These are phyloP conservation scores for Xanthia icteritia DNA, from an alignment of 2,888 invertebrate species.

Conservation along the genomic window DNA sequence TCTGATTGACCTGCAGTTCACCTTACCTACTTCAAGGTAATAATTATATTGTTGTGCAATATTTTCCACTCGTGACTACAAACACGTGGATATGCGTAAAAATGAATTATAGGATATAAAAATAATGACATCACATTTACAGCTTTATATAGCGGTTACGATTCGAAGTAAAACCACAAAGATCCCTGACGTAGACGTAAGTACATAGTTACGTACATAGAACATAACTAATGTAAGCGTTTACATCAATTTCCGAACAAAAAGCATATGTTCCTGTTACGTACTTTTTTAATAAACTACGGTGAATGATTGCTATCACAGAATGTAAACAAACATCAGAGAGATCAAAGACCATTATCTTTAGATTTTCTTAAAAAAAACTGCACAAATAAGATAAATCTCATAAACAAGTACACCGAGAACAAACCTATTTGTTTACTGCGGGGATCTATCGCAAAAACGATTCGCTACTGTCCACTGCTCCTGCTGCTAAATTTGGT, in stretches of 20 bases:
- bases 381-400: slow-evolving; percentile 1
- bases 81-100: not conserved
- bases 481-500: not conserved
- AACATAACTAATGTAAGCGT: no score
- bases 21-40: not conserved
- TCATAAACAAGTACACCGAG: slow-evolving; percentile 12
- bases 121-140: slow-evolving; percentile 8
- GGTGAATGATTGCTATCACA: slow-evolving; percentile 13
- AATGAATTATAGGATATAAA: not conserved
- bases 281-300: slow-evolving; percentile 14
- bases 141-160: not conserved
- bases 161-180: slow-evolving; percentile 39
- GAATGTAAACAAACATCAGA: slow-evolving; percentile 28
- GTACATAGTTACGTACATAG: not conserved
- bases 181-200: not conserved
- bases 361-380: slow-evolving; percentile 14
- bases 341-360: slow-evolving; percentile 38
- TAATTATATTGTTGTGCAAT: slow-evolving; percentile 9
- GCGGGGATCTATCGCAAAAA: not conserved
- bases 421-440: slow-evolving; percentile 16
- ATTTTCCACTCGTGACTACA: slow-evolving; percentile 5
- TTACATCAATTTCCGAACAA: slow-evolving; percentile 8
- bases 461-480: not conserved
- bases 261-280: slow-evolving; percentile 12
- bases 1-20: not conserved